Conservation (phyloP, 2,888 invertebrate genomes). For the Balanococcus diminutus region DNA sequence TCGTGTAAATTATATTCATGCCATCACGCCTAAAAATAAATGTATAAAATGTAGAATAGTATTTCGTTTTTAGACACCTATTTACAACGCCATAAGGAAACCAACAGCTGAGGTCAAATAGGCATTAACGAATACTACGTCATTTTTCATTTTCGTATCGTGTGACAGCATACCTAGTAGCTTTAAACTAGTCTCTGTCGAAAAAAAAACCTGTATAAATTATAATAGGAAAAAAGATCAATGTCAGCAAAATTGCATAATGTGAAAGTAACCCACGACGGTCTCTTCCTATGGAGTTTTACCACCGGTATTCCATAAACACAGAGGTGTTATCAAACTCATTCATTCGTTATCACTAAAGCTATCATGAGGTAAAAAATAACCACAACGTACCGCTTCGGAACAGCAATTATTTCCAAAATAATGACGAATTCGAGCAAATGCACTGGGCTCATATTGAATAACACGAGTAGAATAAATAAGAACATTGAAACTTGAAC, state of each 20-base stretch:
- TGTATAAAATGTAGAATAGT: background rate
- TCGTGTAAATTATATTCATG: slow-evolving; percentile 12
- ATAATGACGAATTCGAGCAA: background rate
- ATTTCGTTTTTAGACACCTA: background rate
- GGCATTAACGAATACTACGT: slow-evolving; percentile 12
- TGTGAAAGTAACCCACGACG: background rate
- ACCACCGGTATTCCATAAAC: no score
- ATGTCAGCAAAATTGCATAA: background rate
- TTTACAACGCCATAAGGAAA: slow-evolving; percentile 26
- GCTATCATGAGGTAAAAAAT: background rate
- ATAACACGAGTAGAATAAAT: background rate
- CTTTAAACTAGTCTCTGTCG: no score
- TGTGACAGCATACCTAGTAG: background rate
- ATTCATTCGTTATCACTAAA: background rate
- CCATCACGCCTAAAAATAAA: slow-evolving; percentile 21
- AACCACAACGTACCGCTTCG: background rate
- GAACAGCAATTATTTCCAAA: background rate
- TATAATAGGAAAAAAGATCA: background rate
- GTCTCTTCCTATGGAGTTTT: no score
- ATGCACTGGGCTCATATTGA: background rate
- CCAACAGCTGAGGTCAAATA: slow-evolving; percentile 3
- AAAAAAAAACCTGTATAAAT: background rate
- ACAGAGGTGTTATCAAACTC: background rate
- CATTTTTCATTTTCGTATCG: background rate
- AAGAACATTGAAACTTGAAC: background rate